Evolutionary conservation across 2,888 invertebrate genomes (phyloP).

Genomic region (Ligdia adustata): DNA sequence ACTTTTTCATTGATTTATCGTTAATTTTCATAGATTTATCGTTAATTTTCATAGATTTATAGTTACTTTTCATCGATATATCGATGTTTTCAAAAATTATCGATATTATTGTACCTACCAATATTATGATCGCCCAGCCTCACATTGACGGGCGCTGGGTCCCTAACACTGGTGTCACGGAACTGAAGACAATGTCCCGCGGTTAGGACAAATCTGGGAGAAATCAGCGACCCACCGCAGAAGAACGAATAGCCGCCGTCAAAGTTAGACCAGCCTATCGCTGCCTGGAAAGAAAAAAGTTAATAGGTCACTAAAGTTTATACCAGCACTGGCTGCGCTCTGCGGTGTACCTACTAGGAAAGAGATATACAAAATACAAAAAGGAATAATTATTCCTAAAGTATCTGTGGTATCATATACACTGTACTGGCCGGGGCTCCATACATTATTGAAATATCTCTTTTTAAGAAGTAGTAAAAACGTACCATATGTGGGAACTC

Average conservation of each 20-base stretch:
- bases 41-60: no score
- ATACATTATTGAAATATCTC: no score
- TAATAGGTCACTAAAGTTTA: background rate
- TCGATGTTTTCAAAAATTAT: no score
- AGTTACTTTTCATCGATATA: no score
- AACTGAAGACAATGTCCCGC: conserved; percentile 78
- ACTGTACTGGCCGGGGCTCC: no score
- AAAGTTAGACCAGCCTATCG: conserved; percentile 60
- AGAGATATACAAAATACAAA: no score
- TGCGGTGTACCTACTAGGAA: no score
- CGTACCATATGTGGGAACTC: conserved; percentile 88
- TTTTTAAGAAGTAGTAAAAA: no score
- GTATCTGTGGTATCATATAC: no score
- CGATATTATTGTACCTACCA: background rate
- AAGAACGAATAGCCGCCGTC: conserved; percentile 66
- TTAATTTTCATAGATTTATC: no score
- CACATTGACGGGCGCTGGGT: conserved; percentile 73
- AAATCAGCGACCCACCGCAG: conserved; percentile 88
- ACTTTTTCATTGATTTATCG: no score
- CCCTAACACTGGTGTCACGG: conserved; percentile 20
- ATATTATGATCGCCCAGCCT: conserved; percentile 85
- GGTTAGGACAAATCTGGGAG: conserved; percentile 85
- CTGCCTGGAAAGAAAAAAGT: conserved; percentile 44
- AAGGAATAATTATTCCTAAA: no score
- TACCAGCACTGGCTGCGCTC: background rate